Base-by-base conservation (phyloP, 2,797 vertebrate genomes). In the Enteromius unitaeniatus region DNA sequence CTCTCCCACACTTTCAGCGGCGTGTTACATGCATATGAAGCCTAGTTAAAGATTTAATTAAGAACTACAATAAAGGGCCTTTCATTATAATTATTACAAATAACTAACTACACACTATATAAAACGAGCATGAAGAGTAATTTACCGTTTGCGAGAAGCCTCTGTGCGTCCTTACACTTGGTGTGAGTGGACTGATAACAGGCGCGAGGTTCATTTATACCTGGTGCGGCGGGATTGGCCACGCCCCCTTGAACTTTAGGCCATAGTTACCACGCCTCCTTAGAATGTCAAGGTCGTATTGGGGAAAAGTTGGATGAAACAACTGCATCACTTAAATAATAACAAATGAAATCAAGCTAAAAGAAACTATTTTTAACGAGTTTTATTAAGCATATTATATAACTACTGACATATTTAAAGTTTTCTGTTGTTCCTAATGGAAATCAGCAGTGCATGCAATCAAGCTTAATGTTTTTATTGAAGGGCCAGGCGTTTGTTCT, bases 71-170 rank as follows among this genome's bases (percentile, higher is more conserved):
- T 2, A 55, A 34, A 42, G 0, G 19, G 3, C 7, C 2, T 55
- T 34, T 34, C 7, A n/a, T 14, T 6, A 6, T n/a, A 26, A 60
- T 40, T 26, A 0, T n/a, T 19, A 53, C 17, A 10, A 26, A 42
- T 3, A 23, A 76, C 2, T 31, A 1, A 28, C 0, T 1, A 70
- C 0, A 70, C 0, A 81, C 0, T 0, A 7, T 1, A 6, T 17
- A 4, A 68, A 79, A 2, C 1, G 10, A 2, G 28, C 31, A 26
- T 37, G 5, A 28, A 42, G 2, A 1, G 15, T 26, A 19, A 31
- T 31, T 95, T 95, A 95, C 95, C 95, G 93, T 94, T 89, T 92
- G 94, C 91, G 93, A 93, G 92, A 88, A 0, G 84, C 87, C 78
- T 93, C 91, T 84, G 91, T 88, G 88, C 89, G 89, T 92, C 89